Conservation (phyloP, 2,797 vertebrate species). For the Sphenopsis melanotis region DNA sequence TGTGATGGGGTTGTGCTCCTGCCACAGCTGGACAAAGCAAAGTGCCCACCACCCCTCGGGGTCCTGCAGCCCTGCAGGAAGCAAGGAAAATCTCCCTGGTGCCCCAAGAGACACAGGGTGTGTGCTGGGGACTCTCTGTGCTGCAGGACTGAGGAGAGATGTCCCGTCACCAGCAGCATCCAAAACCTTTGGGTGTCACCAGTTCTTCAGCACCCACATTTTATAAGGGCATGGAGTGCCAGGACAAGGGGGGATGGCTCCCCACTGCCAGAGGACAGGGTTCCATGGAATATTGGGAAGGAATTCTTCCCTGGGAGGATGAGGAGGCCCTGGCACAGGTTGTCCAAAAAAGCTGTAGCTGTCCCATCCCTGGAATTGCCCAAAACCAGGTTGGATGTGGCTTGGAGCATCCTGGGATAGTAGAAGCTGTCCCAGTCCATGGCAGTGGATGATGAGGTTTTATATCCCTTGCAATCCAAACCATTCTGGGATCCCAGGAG, state of each 20-base stretch:
- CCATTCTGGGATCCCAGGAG: not conserved
- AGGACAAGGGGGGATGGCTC: not conserved
- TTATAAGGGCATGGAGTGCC: not conserved
- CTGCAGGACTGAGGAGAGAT: not conserved
- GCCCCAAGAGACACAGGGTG: not conserved
- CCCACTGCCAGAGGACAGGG: not conserved
- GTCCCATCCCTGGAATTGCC: not conserved
- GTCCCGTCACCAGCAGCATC: not conserved
- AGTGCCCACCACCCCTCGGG: rapidly evolving
- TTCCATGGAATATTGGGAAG: not conserved
- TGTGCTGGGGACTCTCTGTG: not conserved
- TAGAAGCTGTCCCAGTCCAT: not conserved
- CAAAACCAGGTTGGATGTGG: not conserved
- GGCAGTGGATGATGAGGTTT: not conserved
- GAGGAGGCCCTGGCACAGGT: not conserved
- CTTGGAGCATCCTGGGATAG: not conserved
- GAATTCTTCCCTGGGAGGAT: not conserved
- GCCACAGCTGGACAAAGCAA: not conserved
- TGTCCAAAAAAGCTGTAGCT: not conserved
- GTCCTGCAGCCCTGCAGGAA: not conserved
- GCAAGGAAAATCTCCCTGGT: not conserved
- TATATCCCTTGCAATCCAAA: not conserved
- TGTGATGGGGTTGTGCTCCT: not conserved
- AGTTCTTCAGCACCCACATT: not conserved
- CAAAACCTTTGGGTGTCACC: not conserved